A percentile compares a stretch with the other conserved stretches of the same genome.
Conservation (phyloP, 2,113 vertebrate genomes). For the Dendropsophus ebraccatus region DNA sequence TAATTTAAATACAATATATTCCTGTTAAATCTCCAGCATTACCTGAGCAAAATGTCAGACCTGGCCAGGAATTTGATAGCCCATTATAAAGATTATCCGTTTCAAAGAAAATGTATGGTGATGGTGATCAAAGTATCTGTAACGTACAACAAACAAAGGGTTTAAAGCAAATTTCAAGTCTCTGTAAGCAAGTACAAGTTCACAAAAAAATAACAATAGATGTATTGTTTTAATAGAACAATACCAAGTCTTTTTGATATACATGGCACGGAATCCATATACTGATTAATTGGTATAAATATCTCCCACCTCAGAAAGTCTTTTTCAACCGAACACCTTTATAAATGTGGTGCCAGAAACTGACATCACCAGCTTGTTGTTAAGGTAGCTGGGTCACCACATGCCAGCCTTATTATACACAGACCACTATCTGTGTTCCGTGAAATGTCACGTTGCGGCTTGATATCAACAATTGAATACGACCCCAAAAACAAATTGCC, state of each 20-base stretch:
- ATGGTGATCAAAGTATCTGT: conserved; percentile 2
- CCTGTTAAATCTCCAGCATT: neutral
- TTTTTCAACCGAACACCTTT: neutral
- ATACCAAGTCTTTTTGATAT: neutral
- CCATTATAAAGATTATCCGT: conserved; percentile 12
- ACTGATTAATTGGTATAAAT: conserved; percentile 1
- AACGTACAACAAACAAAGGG: neutral
- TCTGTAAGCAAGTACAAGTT: neutral
- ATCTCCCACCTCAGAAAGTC: neutral
- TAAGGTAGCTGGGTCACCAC: conserved; percentile 42
- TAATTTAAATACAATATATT: neutral
- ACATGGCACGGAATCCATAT: neutral
- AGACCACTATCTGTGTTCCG: conserved; percentile 36
- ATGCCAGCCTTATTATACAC: conserved; percentile 44
- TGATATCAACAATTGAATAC: conserved; percentile 41
- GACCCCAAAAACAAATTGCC: conserved; percentile 57
- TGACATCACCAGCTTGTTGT: conserved; percentile 18
- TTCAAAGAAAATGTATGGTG: conserved; percentile 32
- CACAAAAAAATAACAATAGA: neutral
- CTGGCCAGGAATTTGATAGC: conserved; percentile 15
- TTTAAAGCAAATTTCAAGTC: neutral
- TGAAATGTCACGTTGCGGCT: conserved; percentile 48
- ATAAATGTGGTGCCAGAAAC: conserved; percentile 37
- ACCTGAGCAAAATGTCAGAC: neutral
- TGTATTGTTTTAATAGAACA: neutral